Evolutionary conservation across 2,113 vertebrate species (phyloP), one percentile per base, ranked within the genome.

Genomic region (Saccopteryx bilineata): DNA sequence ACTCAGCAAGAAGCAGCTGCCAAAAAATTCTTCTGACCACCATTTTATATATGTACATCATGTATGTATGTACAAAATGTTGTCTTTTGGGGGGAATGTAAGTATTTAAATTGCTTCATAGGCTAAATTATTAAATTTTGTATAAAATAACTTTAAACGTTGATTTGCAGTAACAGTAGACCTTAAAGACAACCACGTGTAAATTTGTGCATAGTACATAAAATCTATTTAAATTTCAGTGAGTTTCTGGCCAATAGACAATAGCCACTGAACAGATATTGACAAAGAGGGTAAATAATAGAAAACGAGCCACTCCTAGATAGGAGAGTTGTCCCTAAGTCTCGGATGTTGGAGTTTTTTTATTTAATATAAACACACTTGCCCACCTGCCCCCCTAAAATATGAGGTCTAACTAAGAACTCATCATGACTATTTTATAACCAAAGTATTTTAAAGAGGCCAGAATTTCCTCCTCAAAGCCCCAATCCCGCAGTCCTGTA

Each of bases 11-110:
- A 99, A 99, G 99, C 99, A 97, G 99, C 99, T 79, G 99, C 99
- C 72, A 99, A 99, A 98, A 99, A 99, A 97, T 99, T 99, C 99
- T 99, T 99, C 99, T 99, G 99, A 99, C 98, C 98, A 97, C 93
- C 84, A 13, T 93, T 97, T 97, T 96, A 93, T 72, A 50, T 97
- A 89, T 96, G 74, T 97, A 50, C 86, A 71, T 97, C 90, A 93
- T 89, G 97, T 97, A 89, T 97, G 97, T 98, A 96, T 96, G 93
- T 97, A 96, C 97, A 98, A 93, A 96, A 96, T 95, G 83, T 86
- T 63, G 93, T 98, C 75, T 98, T 98, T 98, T 98, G 97, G 98
- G 98, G 98, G 98, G 98, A 98, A 97, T 98, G 91, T 97, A 97
- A 98, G 97, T 98, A 96, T 93, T 99, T 96, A 96, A 97, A 97